Evolutionary conservation across 2,113 vertebrate species (phyloP).

Genomic region (Tylochromis polylepis): DNA sequence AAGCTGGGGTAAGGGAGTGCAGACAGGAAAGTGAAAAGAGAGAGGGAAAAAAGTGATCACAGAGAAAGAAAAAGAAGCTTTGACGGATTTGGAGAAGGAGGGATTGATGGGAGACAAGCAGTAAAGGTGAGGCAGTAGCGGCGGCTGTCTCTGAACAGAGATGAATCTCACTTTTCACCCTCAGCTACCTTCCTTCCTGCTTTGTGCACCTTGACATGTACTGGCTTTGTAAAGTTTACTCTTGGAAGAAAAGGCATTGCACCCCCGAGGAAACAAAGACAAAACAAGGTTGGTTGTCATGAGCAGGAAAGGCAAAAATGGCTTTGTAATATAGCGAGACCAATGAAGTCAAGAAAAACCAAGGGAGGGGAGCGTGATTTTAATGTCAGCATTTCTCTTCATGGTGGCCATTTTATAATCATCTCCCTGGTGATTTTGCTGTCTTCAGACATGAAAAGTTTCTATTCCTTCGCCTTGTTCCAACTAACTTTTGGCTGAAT

Average conservation of each 20-base stretch:
- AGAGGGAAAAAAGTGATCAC: background rate
- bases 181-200: background rate
- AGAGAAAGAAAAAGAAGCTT: background rate
- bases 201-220: background rate
- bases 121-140: background rate
- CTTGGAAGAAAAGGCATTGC: background rate
- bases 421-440: background rate
- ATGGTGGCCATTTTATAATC: background rate
- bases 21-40: background rate
- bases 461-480: background rate
- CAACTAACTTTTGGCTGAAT: background rate
- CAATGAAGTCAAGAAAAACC: background rate
- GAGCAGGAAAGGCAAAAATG: background rate
- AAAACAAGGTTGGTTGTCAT: background rate
- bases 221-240: slow-evolving; percentile 38
- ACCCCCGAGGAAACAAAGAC: background rate
- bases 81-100: slow-evolving; percentile 8
- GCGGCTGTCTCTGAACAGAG: background rate
- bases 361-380: background rate
- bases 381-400: background rate
- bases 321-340: background rate
- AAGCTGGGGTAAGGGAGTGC: background rate
- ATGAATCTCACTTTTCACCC: background rate
- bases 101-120: slow-evolving; percentile 15
- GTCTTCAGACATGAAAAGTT: background rate